These are phyloP conservation scores for Gymnarchus niloticus DNA, from an alignment of 2,113 vertebrate genomes.

Conservation along the genomic window DNA sequence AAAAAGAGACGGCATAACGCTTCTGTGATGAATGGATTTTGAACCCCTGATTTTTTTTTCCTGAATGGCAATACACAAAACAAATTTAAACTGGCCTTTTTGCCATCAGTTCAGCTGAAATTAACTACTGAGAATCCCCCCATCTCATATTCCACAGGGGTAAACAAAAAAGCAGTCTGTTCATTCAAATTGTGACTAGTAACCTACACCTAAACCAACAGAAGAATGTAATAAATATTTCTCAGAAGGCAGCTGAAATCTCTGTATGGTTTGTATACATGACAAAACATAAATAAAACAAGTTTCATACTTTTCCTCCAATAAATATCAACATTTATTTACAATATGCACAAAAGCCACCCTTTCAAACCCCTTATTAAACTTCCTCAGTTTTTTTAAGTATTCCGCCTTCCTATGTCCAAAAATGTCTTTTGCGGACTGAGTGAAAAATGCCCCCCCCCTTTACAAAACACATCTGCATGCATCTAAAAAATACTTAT, in stretches of 20 bases:
- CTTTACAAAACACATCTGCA: constrained; percentile 33
- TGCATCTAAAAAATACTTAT: constrained; percentile 34
- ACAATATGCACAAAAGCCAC: constrained; percentile 76
- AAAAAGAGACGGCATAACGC: constrained; percentile 38
- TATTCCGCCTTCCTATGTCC: constrained; percentile 19
- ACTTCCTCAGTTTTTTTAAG: constrained; percentile 27
- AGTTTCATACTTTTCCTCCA: constrained; percentile 67
- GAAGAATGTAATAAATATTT: constrained; percentile 66
- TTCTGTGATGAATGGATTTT: constrained; percentile 27
- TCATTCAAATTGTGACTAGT: constrained; percentile 29
- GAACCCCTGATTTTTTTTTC: constrained; percentile 27
- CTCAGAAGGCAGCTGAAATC: constrained; percentile 45
- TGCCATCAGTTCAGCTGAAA: background rate
- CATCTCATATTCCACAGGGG: background rate
- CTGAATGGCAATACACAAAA: background rate
- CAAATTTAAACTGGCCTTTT: background rate
- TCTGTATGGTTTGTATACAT: constrained; percentile 46
- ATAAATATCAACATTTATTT: constrained; percentile 89
- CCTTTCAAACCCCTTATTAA: constrained; percentile 38
- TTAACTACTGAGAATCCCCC: background rate
- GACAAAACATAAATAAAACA: constrained; percentile 78
- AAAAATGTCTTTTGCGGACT: constrained; percentile 26
- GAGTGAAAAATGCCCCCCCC: constrained; percentile 26
- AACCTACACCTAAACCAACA: constrained; percentile 39
- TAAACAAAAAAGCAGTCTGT: constrained; percentile 25